Base-by-base conservation (phyloP, 1,140 invertebrate species). In the Hycleus phaleratus region DNA sequence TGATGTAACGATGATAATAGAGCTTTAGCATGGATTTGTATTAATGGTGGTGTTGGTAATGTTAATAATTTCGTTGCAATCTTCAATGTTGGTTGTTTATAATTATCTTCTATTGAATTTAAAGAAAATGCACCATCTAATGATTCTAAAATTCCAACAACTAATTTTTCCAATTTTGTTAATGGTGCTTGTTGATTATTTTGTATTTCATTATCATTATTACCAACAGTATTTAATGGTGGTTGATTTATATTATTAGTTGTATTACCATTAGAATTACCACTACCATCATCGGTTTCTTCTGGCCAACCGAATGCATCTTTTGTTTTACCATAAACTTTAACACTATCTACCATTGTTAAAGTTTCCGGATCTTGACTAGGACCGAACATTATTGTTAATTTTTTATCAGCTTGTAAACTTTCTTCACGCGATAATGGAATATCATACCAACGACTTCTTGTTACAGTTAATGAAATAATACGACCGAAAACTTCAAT, bases 301-400 rank as follows among this genome's bases (percentile, higher is more conserved):
- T 98, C 95, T 0, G 95, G 94, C 95, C 95, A 98, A 43, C 93
- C 94, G 75, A 98, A 96, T 0, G 86, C 79, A 71, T 97, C 95
- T 77, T 97, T 98, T 3, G 91, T 92, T 76, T 97, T 96, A 2
- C 93, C 93, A 73, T 97, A 92, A 60, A 95, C 85, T 79, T 95
- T 95, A 9, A 97, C 86, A 42, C 90, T 93, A 75, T 97, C 94
- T 2, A 98, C 82, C 82, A 96, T 90, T 24, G 88, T 95, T 2
- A 97, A 85, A 60, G 87, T 85, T 63, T 91, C 89, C 0, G 90
- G 83, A 77, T 97, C 93, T 71, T 86, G 84, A 32, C 93, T 95
- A 2, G 91, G 85, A 53, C 93, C 92, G 78, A 98, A 95, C 40
- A 83, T 85, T n/a, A 97, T 84, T 1, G 82, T 82, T 1, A 97